Conservation (phyloP, 2,113 vertebrate species). For the Mus musculus region DNA sequence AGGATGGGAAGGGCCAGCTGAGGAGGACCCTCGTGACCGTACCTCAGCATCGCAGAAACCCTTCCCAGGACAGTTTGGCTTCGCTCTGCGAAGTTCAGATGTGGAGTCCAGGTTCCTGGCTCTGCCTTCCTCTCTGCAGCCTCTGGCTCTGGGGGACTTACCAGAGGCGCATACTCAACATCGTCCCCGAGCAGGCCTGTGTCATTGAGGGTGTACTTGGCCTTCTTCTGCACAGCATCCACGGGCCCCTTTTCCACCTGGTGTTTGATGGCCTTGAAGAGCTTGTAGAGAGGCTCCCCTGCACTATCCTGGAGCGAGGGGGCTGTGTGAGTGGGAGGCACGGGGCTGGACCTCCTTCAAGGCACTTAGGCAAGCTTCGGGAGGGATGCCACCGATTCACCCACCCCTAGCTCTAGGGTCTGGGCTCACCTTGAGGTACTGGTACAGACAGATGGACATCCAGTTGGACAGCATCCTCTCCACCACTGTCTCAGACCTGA, state of each 20-base stretch:
- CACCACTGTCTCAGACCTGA: slow-evolving; percentile 97
- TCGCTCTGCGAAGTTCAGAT: background rate
- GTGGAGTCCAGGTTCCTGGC: background rate
- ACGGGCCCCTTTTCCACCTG: slow-evolving; percentile 98
- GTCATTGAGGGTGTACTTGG: slow-evolving; percentile 98
- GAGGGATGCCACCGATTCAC: accelerated
- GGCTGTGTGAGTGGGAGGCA: background rate
- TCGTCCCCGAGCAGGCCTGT: slow-evolving; percentile 97
- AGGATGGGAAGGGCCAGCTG: background rate
- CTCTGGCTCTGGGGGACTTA: slow-evolving; percentile 78
- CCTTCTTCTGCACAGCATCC: slow-evolving; percentile 96
- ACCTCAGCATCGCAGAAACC: too few relatives aligned
- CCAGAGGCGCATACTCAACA: slow-evolving; percentile 95
- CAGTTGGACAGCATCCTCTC: slow-evolving; percentile 99
- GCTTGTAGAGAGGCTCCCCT: slow-evolving; percentile 96
- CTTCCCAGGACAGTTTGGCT: background rate
- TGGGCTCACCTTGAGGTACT: slow-evolving; percentile 93
- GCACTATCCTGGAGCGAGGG: slow-evolving; percentile 91
- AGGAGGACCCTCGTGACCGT: accelerated
- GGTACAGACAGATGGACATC: slow-evolving; percentile 99
- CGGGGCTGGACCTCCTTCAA: accelerated
- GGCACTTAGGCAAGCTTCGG: accelerated
- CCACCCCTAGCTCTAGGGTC: accelerated
- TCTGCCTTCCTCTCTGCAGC: background rate
- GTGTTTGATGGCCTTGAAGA: slow-evolving; percentile 98